These are phyloP conservation scores for Chaenodraco wilsoni DNA, from an alignment of 2,797 vertebrate species.

Conservation along the genomic window DNA sequence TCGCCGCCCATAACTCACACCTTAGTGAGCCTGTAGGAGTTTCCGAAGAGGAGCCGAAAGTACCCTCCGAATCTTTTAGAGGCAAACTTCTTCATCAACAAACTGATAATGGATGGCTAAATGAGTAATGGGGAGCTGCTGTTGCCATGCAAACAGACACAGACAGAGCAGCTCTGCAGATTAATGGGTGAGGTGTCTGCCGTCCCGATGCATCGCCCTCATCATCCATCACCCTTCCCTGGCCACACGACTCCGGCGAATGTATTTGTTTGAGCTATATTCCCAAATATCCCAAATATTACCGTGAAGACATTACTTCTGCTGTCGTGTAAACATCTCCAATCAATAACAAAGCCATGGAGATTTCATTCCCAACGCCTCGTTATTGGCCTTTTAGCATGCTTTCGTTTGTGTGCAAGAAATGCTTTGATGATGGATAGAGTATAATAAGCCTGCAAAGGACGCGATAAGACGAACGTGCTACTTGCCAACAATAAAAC, in stretches of 20 bases:
- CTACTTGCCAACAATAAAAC: constrained; percentile 36
- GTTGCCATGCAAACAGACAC: constrained; percentile 78
- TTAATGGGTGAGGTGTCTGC: constrained; percentile 77
- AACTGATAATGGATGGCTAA: constrained; percentile 73
- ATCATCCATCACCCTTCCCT: constrained; percentile 73
- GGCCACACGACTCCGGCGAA: constrained; percentile 50
- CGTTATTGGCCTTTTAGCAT: constrained; percentile 53
- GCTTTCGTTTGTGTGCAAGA: constrained; percentile 34
- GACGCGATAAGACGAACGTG: constrained; percentile 52
- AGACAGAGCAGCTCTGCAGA: constrained; percentile 70
- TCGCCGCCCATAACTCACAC: constrained; percentile 49
- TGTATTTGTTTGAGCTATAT: constrained; percentile 67
- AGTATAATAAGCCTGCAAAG: constrained; percentile 45
- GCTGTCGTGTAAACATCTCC: constrained; percentile 50
- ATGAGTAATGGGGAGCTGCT: constrained; percentile 72
- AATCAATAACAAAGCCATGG: constrained; percentile 56
- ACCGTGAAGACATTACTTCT: constrained; percentile 57
- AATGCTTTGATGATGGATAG: constrained; percentile 58
- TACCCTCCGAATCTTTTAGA: constrained; percentile 66
- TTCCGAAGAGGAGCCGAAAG: constrained; percentile 61
- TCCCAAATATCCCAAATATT: constrained; percentile 49
- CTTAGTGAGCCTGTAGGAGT: constrained; percentile 53
- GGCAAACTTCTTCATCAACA: constrained; percentile 72
- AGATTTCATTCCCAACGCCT: constrained; percentile 44
- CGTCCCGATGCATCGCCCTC: constrained; percentile 59